phyloP scores from a whole-genome alignment of 2,797 vertebrate species.

The Vespertilio murinus region DNA sequence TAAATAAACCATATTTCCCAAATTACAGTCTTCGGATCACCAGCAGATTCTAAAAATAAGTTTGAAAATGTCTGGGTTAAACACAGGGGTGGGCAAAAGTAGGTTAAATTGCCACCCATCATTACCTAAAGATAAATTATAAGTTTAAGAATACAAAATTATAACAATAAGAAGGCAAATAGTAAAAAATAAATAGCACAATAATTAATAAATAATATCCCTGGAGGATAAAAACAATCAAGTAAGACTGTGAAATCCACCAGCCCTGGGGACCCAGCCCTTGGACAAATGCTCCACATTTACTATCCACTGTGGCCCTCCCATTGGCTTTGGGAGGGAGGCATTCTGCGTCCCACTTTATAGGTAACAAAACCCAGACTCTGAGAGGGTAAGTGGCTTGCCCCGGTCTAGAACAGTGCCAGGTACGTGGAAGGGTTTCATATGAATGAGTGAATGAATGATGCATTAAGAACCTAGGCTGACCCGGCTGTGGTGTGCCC shows the following conservation, averaged over 20 bases:
- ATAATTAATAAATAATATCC: neutral
- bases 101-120: neutral
- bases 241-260: neutral
- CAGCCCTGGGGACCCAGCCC: neutral
- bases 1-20: neutral
- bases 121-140: neutral
- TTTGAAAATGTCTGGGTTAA: neutral
- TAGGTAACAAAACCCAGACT: neutral
- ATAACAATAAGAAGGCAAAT: neutral
- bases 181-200: neutral
- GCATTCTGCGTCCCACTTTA: neutral
- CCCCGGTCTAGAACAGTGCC: neutral
- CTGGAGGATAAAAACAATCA: neutral
- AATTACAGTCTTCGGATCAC: neutral
- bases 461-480: neutral
- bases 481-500: no score
- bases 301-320: fast-evolving
- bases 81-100: neutral
- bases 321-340: neutral
- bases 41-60: neutral
- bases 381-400: no score
- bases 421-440: neutral
- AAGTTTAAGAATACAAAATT: neutral
- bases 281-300: fast-evolving
- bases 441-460: no score